These are phyloP conservation scores for Lytechinus variegatus DNA, from an alignment of 35 echinoderm and acorn worm species.

Conservation along the genomic window DNA sequence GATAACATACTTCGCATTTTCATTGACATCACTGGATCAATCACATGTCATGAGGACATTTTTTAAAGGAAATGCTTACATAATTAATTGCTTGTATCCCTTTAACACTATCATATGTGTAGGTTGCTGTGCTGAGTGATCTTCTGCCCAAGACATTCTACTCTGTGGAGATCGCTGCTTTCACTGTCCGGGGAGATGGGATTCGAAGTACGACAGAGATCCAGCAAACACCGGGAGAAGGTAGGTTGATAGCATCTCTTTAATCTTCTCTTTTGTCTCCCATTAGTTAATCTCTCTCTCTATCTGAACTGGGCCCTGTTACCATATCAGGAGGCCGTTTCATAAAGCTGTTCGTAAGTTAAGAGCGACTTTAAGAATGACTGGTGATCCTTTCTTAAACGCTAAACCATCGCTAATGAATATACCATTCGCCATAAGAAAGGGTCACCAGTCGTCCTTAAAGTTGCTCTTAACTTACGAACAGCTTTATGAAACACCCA, in stretches of 20 bases:
- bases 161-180: slow-evolving; percentile 84
- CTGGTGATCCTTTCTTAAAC: no score
- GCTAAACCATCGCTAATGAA: no score
- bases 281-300: not conserved
- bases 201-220: slow-evolving; percentile 59
- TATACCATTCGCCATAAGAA: no score
- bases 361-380: no score
- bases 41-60: not conserved
- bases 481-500: no score
- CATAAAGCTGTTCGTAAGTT: no score
- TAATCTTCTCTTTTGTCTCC: not conserved
- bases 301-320: no score
- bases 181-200: slow-evolving; percentile 88
- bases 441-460: no score
- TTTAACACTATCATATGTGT: not conserved
- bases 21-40: not conserved
- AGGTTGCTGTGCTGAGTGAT: slow-evolving; percentile 67
- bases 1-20: no score
- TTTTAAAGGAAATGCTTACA: not conserved
- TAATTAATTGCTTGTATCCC: not conserved
- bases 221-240: slow-evolving; percentile 85
- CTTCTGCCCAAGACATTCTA: slow-evolving; percentile 81
- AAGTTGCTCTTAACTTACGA: no score
- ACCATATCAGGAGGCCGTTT: no score
- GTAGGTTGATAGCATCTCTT: slow-evolving; percentile 47